These are phyloP conservation scores for Grapholita molesta DNA, from an alignment of 1,140 invertebrate species.

Conservation along the genomic window DNA sequence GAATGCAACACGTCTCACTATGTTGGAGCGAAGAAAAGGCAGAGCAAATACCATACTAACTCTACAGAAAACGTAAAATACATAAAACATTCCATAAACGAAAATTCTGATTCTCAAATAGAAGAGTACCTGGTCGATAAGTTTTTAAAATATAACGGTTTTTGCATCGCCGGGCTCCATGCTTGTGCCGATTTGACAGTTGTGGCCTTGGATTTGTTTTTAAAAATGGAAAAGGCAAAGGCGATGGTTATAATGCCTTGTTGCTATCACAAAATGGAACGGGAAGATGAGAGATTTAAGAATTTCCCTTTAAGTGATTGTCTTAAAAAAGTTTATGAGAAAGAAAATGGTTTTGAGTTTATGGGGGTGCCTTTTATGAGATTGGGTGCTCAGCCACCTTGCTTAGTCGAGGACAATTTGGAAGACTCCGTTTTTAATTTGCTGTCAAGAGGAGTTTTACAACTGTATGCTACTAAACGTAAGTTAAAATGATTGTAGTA, in stretches of 20 bases:
- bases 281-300: slow-evolving; percentile 60
- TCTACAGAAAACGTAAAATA: slow-evolving; percentile 79
- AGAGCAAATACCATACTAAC: slow-evolving; percentile 77
- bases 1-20: slow-evolving; percentile 83
- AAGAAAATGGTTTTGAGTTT: slow-evolving; percentile 56
- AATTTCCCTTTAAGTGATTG: slow-evolving; percentile 82
- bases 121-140: slow-evolving; percentile 61
- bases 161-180: slow-evolving; percentile 81
- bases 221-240: slow-evolving; percentile 79
- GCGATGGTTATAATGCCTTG: slow-evolving; percentile 88
- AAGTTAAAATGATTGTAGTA: slow-evolving; percentile 47
- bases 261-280: slow-evolving; percentile 89
- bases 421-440: slow-evolving; percentile 78
- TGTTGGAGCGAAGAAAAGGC: slow-evolving; percentile 81
- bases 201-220: slow-evolving; percentile 85
- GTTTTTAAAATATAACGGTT: slow-evolving; percentile 39
- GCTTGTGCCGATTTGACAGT: slow-evolving; percentile 91
- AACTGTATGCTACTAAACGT: slow-evolving; percentile 79
- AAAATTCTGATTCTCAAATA: slow-evolving; percentile 73
- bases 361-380: slow-evolving; percentile 82
- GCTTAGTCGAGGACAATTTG: slow-evolving; percentile 59
- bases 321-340: slow-evolving; percentile 59
- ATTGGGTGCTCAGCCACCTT: slow-evolving; percentile 81
- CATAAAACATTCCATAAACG: slow-evolving; percentile 77
- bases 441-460: slow-evolving; percentile 80